Evolutionary conservation across 2,888 invertebrate genomes (phyloP), one percentile per base, ranked within the genome.

Genomic region (Spialia ferax): DNA sequence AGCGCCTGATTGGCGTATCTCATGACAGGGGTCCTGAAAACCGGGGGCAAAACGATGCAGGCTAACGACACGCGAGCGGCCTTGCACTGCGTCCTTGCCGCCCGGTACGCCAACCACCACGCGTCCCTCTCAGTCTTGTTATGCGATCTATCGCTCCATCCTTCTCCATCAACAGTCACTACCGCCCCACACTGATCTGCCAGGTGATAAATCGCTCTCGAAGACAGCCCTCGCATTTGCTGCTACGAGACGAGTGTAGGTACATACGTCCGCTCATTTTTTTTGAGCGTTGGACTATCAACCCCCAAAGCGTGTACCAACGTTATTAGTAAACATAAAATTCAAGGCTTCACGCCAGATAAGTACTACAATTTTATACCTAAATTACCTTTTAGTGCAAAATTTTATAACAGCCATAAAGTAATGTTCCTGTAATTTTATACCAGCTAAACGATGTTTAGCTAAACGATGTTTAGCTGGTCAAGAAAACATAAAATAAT

Each of bases 11-110:
- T 79, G 78, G 78, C 70, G 69, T 73, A 75, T 71, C 71, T 65
- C 70, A 75, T 72, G 73, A 71, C 74, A 75, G 72, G 77, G 76
- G 75, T 77, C 72, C 70, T 70, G 64, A 68, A 70, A 71, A 69
- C 71, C 59, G 73, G 72, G 75, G 77, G 77, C 72, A 74, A 69
- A 72, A 72, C 74, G 74, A 74, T 76, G 71, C 73, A 74, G 79
- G 82, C 79, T 81, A 85, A 86, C 80, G 81, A 84, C 84, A 83
- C 79, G 75, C 73, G 74, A 76, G 79, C 86, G 91, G 82, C 93
- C 93, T 92, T 93, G 92, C 86, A 73, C 76, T 65, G 75, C 90
- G 92, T 88, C 92, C 92, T 92, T 93, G 91, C 75, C 74, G 91
- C 75, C 74, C 82, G 83, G 79, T 79, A 79, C 79, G 79, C 81